phyloP scores from a whole-genome alignment of 2,888 invertebrate species.

The Linnaemya tessellans region DNA sequence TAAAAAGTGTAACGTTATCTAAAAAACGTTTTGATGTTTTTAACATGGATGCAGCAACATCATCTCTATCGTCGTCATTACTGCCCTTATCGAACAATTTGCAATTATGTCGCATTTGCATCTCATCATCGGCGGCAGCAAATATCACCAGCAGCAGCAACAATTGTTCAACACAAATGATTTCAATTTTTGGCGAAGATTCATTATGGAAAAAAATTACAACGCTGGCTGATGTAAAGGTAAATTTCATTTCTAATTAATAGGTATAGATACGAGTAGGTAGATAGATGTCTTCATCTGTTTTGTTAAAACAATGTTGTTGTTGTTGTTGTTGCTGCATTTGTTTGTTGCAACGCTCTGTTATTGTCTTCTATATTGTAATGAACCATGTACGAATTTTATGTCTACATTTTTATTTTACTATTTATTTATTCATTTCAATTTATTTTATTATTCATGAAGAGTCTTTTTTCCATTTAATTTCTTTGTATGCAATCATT shows the following conservation, averaged over 20 bases:
- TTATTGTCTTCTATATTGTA: slow-evolving; percentile 28
- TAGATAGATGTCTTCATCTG: background rate
- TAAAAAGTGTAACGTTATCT: slow-evolving; percentile 10
- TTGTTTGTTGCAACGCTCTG: background rate
- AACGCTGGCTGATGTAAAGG: slow-evolving; percentile 82
- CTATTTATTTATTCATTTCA: slow-evolving; percentile 47
- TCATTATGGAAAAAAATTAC: slow-evolving; percentile 82
- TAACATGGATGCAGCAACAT: slow-evolving; percentile 75
- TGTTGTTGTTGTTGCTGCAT: background rate
- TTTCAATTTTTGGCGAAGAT: slow-evolving; percentile 83
- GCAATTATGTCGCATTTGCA: slow-evolving; percentile 83
- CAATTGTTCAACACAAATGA: slow-evolving; percentile 79
- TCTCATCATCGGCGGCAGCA: slow-evolving; percentile 75
- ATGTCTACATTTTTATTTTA: slow-evolving; percentile 9
- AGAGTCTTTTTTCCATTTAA: slow-evolving; percentile 19
- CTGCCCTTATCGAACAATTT: slow-evolving; percentile 73
- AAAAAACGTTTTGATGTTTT: slow-evolving; percentile 59
- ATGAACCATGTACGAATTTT: slow-evolving; percentile 1
- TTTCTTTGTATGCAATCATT: slow-evolving; percentile 33
- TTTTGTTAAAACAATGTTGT: slow-evolving; percentile 5
- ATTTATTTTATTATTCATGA: slow-evolving; percentile 50
- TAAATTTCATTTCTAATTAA: slow-evolving; percentile 70
- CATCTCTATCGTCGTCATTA: slow-evolving; percentile 21
- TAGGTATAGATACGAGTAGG: background rate
- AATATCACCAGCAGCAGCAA: slow-evolving; percentile 70